phyloP scores from a whole-genome alignment of 2,797 vertebrate genomes.

The Protonibea diacanthus region DNA sequence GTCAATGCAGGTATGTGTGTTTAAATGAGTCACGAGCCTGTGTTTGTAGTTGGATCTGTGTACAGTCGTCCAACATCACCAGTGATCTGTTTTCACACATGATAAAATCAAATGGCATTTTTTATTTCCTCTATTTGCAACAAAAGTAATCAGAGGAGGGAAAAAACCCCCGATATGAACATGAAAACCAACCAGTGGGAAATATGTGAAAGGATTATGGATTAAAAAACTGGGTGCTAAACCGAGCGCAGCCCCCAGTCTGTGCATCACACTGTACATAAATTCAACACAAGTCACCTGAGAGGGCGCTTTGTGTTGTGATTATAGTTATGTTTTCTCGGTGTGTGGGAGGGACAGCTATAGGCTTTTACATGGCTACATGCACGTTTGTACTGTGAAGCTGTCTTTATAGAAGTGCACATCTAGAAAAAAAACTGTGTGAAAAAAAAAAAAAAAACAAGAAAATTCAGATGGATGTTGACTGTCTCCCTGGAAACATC shows the following conservation, averaged over 20 bases:
- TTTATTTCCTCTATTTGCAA: not conserved
- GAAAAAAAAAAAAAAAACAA: constrained; percentile 32
- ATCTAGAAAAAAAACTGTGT: not conserved
- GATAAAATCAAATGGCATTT: constrained; percentile 1
- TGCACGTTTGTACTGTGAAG: constrained; percentile 17
- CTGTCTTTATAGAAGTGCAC: constrained; percentile 23
- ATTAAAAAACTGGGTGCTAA: constrained; percentile 30
- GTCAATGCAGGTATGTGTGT: constrained; percentile 89
- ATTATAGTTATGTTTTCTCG: constrained; percentile 43
- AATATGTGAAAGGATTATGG: constrained; percentile 38
- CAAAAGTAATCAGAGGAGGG: not conserved
- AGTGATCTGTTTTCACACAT: not conserved
- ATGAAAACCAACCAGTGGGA: not conserved
- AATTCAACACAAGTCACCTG: constrained; percentile 46
- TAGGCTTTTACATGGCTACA: constrained; percentile 35
- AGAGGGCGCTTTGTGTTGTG: constrained; percentile 41
- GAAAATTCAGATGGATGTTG: constrained; percentile 8
- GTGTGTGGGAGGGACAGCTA: constrained; percentile 48
- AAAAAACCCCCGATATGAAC: constrained; percentile 3
- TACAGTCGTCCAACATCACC: not conserved
- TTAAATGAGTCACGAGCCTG: not conserved
- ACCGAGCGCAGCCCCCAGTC: constrained; percentile 11
- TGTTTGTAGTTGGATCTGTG: not conserved
- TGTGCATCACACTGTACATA: constrained; percentile 28
- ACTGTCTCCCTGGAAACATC: constrained; percentile 22